Evolutionary conservation across 2,888 invertebrate species (phyloP).

Genomic region (Hymenopus coronatus): DNA sequence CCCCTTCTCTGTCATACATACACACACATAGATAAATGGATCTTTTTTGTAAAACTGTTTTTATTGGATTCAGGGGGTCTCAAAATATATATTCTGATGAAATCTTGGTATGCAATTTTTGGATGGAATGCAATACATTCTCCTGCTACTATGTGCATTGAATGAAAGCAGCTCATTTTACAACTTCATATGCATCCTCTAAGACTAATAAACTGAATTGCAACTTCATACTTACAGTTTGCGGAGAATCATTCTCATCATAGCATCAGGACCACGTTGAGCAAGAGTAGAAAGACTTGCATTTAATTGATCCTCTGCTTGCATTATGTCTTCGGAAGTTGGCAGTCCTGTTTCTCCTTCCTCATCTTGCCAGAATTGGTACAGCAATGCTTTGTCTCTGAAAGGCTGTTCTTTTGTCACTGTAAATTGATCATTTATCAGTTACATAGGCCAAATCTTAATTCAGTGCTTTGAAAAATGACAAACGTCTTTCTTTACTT

Average conservation of each 20-base stretch:
- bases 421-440: slow-evolving; percentile 42
- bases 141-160: too few relatives aligned
- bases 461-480: too few relatives aligned
- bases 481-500: too few relatives aligned
- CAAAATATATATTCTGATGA: too few relatives aligned
- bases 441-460: too few relatives aligned
- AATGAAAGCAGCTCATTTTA: neutral
- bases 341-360: slow-evolving; percentile 58
- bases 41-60: too few relatives aligned
- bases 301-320: slow-evolving; percentile 67
- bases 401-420: slow-evolving; percentile 77
- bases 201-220: neutral
- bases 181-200: neutral
- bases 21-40: too few relatives aligned
- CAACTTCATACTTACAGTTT: slow-evolving; percentile 64
- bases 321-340: slow-evolving; percentile 59
- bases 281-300: slow-evolving; percentile 64
- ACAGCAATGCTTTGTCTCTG: slow-evolving; percentile 78
- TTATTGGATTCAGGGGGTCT: too few relatives aligned
- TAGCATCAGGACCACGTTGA: slow-evolving; percentile 74
- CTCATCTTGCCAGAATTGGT: slow-evolving; percentile 73
- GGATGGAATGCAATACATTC: too few relatives aligned
- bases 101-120: too few relatives aligned
- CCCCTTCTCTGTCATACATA: too few relatives aligned
- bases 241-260: slow-evolving; percentile 73